Conservation (phyloP, 2,888 invertebrate species). For the Eulithis prunata region DNA sequence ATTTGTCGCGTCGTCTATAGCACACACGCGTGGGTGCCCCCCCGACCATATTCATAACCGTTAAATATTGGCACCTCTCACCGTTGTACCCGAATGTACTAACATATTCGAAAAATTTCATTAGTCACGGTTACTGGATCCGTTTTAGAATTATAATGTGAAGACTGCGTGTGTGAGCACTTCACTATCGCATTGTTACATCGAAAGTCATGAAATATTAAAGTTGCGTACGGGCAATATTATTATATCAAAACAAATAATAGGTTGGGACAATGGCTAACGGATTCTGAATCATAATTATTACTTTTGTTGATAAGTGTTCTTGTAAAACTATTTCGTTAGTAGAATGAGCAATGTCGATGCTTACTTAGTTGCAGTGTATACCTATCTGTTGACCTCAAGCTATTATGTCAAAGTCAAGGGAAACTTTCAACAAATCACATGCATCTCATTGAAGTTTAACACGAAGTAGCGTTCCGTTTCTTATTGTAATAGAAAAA, state of each 20-base stretch:
- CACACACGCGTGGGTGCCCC: conserved; percentile 70
- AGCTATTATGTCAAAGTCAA: no score
- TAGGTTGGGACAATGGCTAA: conserved; percentile 15
- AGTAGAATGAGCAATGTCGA: no score
- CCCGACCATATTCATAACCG: conserved; percentile 68
- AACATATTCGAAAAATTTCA: conserved; percentile 48
- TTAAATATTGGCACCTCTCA: conserved; percentile 73
- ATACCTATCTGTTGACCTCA: no score
- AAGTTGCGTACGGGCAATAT: conserved; percentile 24
- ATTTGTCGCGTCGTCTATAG: conserved; percentile 78
- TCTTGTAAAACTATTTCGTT: not conserved
- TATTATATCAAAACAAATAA: conserved; percentile 11
- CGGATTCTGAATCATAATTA: conserved; percentile 11
- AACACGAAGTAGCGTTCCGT: no score
- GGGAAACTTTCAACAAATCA: no score
- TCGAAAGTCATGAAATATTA: conserved; percentile 35
- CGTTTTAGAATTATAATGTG: conserved; percentile 43
- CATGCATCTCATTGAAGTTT: no score
- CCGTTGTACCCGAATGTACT: conserved; percentile 50
- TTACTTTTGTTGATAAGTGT: conserved; percentile 5
- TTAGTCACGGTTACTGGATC: conserved; percentile 46
- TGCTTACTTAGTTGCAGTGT: no score
- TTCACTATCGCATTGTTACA: conserved; percentile 34
- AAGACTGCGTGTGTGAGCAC: conserved; percentile 38
- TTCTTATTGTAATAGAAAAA: no score